Evolutionary conservation across 2,797 vertebrate genomes (phyloP), one percentile per base, ranked within the genome.

Genomic region (Leptoclinus maculatus): DNA sequence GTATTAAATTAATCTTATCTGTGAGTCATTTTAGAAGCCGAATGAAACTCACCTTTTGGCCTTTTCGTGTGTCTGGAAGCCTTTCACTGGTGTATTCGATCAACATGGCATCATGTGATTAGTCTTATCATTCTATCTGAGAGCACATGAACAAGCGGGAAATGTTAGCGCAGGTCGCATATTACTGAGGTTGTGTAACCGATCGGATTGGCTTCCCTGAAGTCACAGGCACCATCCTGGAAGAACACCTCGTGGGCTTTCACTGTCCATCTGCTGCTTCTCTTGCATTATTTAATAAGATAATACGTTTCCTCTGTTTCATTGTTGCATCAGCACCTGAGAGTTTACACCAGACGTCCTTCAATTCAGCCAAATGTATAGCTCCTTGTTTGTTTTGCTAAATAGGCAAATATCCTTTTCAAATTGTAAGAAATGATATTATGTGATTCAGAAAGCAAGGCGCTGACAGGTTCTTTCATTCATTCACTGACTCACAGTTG

Each of bases 1-100:
- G 1, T 53, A 87, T 90, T 75, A 29, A 49, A 80, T 87, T 83
- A 87, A 57, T 79, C 68, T 86, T 88, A 87, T 89, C 82, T 87
- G 16, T 49, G 13, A 29, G 57, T 63, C 65, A 51, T 72, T 43
- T 66, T 41, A 3, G 41, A 17, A 53, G 58, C 25, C n/a, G n/a
- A 36, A 13, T 69, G 34, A 32, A 23, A 62, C 39, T 51, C 12
- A 41, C 5, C 23, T 36, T 59, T 51, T 63, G 58, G 19, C 23
- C 12, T 43, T 36, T 19, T 65, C 53, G 19, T 45, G 36, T 27
- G 19, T 7, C 43, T 60, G 53, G 11, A 36, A 21, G 16, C 58
- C n/a, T 41, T 41, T 60, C n/a, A 54, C 53, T n/a, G 25, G 47
- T 47, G n/a, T 21, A 5, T 36, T 32, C 39, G 25, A 11, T 49